Evolutionary conservation across 2,797 vertebrate species (phyloP).

Genomic region (Hyperoplus lanceolatus): DNA sequence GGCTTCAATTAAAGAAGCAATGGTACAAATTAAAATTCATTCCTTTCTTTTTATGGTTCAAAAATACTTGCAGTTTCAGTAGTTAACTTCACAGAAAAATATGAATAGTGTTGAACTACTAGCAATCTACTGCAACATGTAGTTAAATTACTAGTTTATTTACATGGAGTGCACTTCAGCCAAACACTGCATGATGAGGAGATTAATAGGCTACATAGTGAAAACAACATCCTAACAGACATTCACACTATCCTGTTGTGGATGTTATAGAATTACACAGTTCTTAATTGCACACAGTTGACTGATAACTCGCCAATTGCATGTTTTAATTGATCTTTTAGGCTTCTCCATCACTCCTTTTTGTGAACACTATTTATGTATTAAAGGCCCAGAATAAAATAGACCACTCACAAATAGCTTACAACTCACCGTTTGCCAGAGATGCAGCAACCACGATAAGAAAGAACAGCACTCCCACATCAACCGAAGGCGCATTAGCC

Average conservation of each 20-base stretch:
- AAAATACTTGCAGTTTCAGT: no score
- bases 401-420: neutral
- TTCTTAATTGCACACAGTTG: neutral
- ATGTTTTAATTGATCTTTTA: neutral
- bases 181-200: no score
- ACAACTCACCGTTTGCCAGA: constrained; percentile 77
- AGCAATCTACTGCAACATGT: no score
- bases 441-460: constrained; percentile 75
- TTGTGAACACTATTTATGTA: neutral
- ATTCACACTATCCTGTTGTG: neutral
- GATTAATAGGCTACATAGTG: no score
- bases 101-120: no score
- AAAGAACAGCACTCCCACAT: constrained; percentile 78
- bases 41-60: no score
- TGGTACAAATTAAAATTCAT: no score
- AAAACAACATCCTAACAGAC: neutral
- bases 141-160: no score
- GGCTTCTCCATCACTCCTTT: neutral
- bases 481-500: constrained; percentile 70
- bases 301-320: neutral
- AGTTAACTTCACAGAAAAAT: no score
- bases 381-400: neutral
- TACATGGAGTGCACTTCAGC: no score
- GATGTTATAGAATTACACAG: neutral
- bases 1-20: no score